Evolutionary conservation across 2,888 invertebrate genomes (phyloP), one percentile per base, ranked within the genome.

Genomic region (Lumbricus terrestris): DNA sequence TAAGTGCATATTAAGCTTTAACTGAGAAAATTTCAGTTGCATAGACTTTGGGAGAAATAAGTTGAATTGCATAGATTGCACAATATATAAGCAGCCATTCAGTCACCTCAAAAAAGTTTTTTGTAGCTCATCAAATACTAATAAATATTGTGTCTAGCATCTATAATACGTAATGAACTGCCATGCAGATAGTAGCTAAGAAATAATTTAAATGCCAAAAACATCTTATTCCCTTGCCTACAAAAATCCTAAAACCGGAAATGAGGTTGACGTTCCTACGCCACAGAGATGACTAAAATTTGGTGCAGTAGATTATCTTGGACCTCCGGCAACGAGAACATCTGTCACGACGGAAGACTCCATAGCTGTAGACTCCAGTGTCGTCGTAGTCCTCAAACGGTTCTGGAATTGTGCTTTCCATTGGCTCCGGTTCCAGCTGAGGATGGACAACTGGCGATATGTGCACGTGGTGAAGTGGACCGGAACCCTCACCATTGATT

Each of bases 261-360:
- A 29, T 13, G 69, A 69, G 69, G 69, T n/a, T 11, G n/a, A 69
- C 11, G 11, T 69, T 29, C 69, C n/a, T 69, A 69, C 13, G 47
- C 47, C 1, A 47, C 47, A 47, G 47, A 69, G 29, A 37, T 33
- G 42, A 33, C 40, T 88, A 90, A 83, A 90, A 90, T 40, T 90
- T 90, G 4, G 90, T 90, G 35, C 90, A 90, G 83, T 38, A 38
- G 5, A 38, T 54, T n/a, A 69, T 90, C 33, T 34, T 37, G 29
- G 90, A 90, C 33, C 42, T 82, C 82, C 90, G 85, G 42, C 90
- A 90, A 82, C 90, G 82, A 34, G 54, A 54, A 34, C 90, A 90
- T 16, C 90, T 15, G 85, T 90, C 82, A 29, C 85, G 69, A 34
- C 37, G 29, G 35, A 90, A 90, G 23, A 90, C 29, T 0, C 90